Conservation (phyloP, 2,888 invertebrate genomes). For the Leptothorax acervorum region DNA sequence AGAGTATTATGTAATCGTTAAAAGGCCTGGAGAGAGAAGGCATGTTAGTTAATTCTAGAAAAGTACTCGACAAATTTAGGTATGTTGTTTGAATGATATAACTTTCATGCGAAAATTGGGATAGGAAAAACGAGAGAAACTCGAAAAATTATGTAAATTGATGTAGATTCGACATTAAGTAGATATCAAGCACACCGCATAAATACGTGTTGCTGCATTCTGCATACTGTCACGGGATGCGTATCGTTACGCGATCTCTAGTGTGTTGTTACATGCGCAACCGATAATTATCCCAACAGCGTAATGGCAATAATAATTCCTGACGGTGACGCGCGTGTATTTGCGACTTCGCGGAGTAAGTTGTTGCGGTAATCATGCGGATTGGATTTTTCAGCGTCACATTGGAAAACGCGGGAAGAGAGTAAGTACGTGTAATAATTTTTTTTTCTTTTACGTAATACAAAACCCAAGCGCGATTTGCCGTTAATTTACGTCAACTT, state of each 20-base stretch:
- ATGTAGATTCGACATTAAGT: constrained; percentile 25
- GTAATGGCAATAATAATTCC: constrained; percentile 57
- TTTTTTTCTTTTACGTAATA: constrained; percentile 10
- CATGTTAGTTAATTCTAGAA: background rate
- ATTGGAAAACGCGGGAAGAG: constrained; percentile 11
- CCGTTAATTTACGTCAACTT: background rate
- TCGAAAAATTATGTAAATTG: background rate
- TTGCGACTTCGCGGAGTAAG: constrained; percentile 20
- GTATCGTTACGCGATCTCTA: constrained; percentile 66
- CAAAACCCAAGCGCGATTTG: background rate
- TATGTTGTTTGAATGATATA: background rate
- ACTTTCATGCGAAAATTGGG: background rate
- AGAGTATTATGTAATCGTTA: background rate
- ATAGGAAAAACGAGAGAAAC: background rate
- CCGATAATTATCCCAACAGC: constrained; percentile 65
- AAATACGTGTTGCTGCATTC: constrained; percentile 41
- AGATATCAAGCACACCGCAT: background rate
- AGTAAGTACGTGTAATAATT: constrained; percentile 19
- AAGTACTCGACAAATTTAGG: background rate
- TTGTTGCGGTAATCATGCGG: constrained; percentile 33
- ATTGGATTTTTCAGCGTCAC: constrained; percentile 31
- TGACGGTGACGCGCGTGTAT: constrained; percentile 38
- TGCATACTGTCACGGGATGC: constrained; percentile 62
- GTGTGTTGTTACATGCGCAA: constrained; percentile 66
- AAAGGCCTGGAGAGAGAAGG: background rate